These are phyloP conservation scores for Dasypolia templi DNA, from an alignment of 2,888 invertebrate genomes.

Conservation along the genomic window DNA sequence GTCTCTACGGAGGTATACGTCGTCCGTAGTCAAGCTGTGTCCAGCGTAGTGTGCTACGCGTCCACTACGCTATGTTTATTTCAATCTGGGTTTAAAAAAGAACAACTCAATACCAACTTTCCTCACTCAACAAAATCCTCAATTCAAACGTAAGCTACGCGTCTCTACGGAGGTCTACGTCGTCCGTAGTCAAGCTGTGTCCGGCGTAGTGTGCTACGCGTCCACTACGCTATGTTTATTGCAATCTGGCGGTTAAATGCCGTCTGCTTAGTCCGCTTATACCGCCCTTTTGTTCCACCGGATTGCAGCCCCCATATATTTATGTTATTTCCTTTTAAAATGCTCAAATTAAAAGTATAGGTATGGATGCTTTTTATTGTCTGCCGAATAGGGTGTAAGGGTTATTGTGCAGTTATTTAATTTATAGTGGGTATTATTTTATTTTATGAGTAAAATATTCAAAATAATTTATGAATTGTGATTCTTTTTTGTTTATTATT, in stretches of 20 bases:
- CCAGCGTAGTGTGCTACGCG: constrained; percentile 83
- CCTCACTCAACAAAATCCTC: constrained; percentile 8
- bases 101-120: not conserved
- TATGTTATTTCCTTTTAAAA: constrained; percentile 68
- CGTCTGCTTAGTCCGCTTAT: constrained; percentile 85
- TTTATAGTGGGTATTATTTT: not conserved
- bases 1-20: constrained; percentile 73
- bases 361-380: constrained; percentile 40
- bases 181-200: constrained; percentile 69
- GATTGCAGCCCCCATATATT: constrained; percentile 74
- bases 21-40: constrained; percentile 83
- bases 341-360: constrained; percentile 59
- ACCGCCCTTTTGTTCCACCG: constrained; percentile 80
- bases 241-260: constrained; percentile 88
- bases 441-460: not conserved
- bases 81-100: constrained; percentile 81
- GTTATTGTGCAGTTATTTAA: constrained; percentile 22
- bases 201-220: constrained; percentile 80
- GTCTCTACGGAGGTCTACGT: constrained; percentile 70
- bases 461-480: not conserved
- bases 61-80: constrained; percentile 88
- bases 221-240: constrained; percentile 86
- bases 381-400: constrained; percentile 24
- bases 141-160: not conserved
- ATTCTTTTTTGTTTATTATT: not conserved